phyloP scores from a whole-genome alignment of 2,797 vertebrate genomes.

The Parauchenoglanis ngamensis region DNA sequence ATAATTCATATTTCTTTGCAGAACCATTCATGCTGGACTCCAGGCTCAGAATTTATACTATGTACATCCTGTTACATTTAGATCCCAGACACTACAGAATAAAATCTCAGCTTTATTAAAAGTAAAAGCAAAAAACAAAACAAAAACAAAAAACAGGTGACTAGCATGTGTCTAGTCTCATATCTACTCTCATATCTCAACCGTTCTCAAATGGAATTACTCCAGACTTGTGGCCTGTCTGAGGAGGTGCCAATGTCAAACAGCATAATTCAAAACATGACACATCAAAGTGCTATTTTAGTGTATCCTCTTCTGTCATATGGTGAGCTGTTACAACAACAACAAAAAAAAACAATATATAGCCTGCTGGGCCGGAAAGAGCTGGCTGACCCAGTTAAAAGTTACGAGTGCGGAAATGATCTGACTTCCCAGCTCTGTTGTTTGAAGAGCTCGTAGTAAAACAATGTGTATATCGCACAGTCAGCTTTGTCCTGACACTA shows the following conservation, averaged over 20 bases:
- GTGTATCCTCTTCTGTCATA: conserved; percentile 30
- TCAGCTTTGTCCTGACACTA: neutral
- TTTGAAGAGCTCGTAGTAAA: conserved; percentile 26
- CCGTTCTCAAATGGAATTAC: neutral
- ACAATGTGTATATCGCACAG: neutral
- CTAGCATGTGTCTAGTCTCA: neutral
- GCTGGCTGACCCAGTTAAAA: conserved; percentile 39
- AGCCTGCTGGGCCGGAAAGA: conserved; percentile 17
- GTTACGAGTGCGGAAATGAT: conserved; percentile 30
- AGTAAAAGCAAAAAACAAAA: neutral
- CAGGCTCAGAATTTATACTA: neutral
- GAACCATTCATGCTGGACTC: neutral
- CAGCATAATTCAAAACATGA: conserved; percentile 41
- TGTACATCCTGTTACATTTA: neutral
- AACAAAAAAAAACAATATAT: conserved; percentile 35
- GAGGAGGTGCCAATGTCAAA: conserved; percentile 26
- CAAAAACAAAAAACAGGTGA: neutral
- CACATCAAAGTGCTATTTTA: conserved; percentile 47
- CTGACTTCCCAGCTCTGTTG: conserved; percentile 16
- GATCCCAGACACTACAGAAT: neutral
- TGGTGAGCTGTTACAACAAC: neutral
- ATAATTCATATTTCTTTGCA: neutral
- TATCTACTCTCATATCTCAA: conserved; percentile 15
- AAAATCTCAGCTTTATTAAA: neutral
- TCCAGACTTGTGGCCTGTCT: conserved; percentile 7